Evolutionary conservation across 2,888 invertebrate genomes (phyloP), one percentile per base, ranked within the genome.

Genomic region (Galeruca laticollis): DNA sequence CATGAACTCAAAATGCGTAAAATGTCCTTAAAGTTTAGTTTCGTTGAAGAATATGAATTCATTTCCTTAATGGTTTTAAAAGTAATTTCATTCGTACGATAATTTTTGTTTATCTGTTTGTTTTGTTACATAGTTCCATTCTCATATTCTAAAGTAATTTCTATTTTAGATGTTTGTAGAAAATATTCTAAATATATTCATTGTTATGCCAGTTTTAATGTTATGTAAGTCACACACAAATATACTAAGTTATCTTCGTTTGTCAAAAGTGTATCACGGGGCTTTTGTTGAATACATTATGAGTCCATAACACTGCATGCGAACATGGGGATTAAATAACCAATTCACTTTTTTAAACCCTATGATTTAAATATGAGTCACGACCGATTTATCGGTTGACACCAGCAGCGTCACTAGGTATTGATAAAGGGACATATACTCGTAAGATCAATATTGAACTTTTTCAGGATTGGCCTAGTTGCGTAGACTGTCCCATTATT

Each of bases 271-370:
- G 26, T 54, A n/a, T 54, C 21, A 5, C 21, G 6, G 13, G 26
- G 21, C 26, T 6, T 43, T 21, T 52, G n/a, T 26, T 54, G 31
- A 54, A 54, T 54, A 31, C 3, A 15, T 26, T 15, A 54, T 31
- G 31, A 15, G 31, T 8, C n/a, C 5, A 54, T 31, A 52, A 52
- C n/a, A 52, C 52, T 26, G 52, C 52, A 52, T 26, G 26, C 52
- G n/a, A 52, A 52, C 52, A 21, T 4, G 8, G 21, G 52, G 52
- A 52, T 52, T 52, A 52, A n/a, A 52, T 52, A 52, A 21, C 21
- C 1, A 51, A 21, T 51, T 20, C 21, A 51, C 18, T 21, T 52
- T 13, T 26, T 52, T 26, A 21, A 26, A 26, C 26, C 26, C 26
- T 8, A 52, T 1, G 13, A 20, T 52, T 26, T 52, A 26, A 26